Evolutionary conservation across 2,888 invertebrate genomes (phyloP), one percentile per base, ranked within the genome.

Genomic region (Drosophila paracracens): DNA sequence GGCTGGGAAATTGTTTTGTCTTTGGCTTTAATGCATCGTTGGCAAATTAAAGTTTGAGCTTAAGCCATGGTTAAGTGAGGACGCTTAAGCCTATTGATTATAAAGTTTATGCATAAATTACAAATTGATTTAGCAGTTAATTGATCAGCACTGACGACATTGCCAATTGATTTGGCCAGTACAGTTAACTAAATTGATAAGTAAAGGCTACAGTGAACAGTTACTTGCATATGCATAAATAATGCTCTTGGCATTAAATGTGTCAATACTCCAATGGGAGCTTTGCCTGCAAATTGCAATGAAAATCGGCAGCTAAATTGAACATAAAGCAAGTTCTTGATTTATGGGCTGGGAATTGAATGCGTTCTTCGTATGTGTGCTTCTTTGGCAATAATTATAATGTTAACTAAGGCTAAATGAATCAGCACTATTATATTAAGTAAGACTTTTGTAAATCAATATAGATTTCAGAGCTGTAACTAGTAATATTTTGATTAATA

Each of bases 41-140:
- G 76, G 62, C 65, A 65, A 73, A 35, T 50, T 29, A 57, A 57
- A 53, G 52, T 78, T 66, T 58, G 36, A 46, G 27, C 46, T 40
- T 53, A 38, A 29, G 76, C 53, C 78, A 64, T 73, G 54, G 36
- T 40, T 51, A 63, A 59, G 58, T 63, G 52, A 27, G 65, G 76
- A 57, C 64, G 70, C 72, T 56, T 79, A 85, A 88, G 77, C 75
- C 80, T 54, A 82, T 85, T 88, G 90, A 85, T 88, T 88, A 88
- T 90, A 88, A 90, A 85, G 69, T 85, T 85, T 88, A 85, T 85
- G 90, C 90, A 85, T 85, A 85, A 85, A 90, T 85, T 88, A 72
- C 43, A 88, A 85, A 85, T 90, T 90, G 87, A 88, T 88, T 88
- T 86, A 73, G 76, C 88, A 90, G 90, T 83, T 85, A 85, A 85